Evolutionary conservation across 2,113 vertebrate species (phyloP).

Genomic region (Mugil cephalus): DNA sequence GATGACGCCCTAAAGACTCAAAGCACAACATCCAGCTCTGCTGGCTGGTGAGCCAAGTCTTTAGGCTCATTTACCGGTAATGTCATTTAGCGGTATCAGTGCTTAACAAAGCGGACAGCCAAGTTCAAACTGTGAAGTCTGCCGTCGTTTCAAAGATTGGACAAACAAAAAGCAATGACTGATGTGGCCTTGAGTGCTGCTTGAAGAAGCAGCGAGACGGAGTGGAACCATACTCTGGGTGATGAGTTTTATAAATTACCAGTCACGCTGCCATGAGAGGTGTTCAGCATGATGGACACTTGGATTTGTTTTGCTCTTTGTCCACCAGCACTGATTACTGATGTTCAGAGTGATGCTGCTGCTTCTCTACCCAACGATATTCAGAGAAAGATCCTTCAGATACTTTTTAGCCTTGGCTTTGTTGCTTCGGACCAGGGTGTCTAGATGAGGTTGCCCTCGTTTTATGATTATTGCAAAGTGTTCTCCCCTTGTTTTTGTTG

Average conservation of each 20-base stretch:
- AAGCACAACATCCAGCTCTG: too few species aligned
- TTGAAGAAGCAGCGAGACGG: not conserved
- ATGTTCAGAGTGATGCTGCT: not conserved
- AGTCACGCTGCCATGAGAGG: conserved; percentile 16
- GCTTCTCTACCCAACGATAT: not conserved
- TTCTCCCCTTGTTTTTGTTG: conserved; percentile 6
- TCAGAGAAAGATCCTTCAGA: not conserved
- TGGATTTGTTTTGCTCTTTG: not conserved
- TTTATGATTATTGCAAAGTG: conserved; percentile 18
- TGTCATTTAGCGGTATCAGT: not conserved
- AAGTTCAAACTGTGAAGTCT: not conserved
- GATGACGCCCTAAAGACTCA: too few species aligned
- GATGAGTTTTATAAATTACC: conserved; percentile 34
- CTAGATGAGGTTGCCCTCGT: not conserved
- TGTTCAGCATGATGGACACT: not conserved
- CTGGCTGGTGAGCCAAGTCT: too few species aligned
- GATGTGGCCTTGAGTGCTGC: not conserved
- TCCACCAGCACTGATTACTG: not conserved
- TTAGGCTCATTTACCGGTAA: not conserved
- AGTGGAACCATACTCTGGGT: not conserved
- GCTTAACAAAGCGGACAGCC: not conserved
- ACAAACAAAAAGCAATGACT: not conserved
- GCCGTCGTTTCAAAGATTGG: not conserved
- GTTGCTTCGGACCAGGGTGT: not conserved
- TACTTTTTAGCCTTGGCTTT: not conserved